Evolutionary conservation across 2,113 vertebrate species (phyloP).

Genomic region (Origma solitaria): DNA sequence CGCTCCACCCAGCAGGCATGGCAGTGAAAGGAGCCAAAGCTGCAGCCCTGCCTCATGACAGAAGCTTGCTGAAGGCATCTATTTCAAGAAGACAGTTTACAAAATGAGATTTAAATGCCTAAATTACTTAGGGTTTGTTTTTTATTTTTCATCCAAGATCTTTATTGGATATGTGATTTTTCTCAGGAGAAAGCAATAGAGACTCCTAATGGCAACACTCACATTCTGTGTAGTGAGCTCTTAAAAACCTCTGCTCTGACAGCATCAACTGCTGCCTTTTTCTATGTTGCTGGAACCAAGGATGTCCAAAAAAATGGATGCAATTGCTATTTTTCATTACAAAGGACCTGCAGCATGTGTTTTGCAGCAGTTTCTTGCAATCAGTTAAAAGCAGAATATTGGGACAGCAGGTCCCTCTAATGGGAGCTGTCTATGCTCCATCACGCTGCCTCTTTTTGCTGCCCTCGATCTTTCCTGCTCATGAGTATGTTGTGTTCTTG

Average conservation of each 20-base stretch:
- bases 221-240: background rate
- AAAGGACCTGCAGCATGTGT: background rate
- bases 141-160: background rate
- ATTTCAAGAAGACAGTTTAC: background rate
- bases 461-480: fast-evolving
- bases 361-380: background rate
- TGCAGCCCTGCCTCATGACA: background rate
- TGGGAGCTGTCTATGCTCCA: fast-evolving
- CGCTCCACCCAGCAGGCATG: background rate
- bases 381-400: background rate
- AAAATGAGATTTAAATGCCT: background rate
- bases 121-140: fast-evolving
- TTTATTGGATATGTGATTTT: background rate
- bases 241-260: background rate
- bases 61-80: background rate
- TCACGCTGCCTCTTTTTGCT: background rate
- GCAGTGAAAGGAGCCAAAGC: background rate
- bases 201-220: background rate
- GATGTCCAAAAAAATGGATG: background rate
- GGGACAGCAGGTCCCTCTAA: background rate
- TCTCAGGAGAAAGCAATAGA: background rate
- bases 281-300: background rate
- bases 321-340: background rate
- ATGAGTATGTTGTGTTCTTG: fast-evolving
- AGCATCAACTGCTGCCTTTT: background rate